Evolutionary conservation across 1,140 invertebrate genomes (phyloP), one percentile per base, ranked within the genome.

Genomic region (Homalodisca vitripennis): DNA sequence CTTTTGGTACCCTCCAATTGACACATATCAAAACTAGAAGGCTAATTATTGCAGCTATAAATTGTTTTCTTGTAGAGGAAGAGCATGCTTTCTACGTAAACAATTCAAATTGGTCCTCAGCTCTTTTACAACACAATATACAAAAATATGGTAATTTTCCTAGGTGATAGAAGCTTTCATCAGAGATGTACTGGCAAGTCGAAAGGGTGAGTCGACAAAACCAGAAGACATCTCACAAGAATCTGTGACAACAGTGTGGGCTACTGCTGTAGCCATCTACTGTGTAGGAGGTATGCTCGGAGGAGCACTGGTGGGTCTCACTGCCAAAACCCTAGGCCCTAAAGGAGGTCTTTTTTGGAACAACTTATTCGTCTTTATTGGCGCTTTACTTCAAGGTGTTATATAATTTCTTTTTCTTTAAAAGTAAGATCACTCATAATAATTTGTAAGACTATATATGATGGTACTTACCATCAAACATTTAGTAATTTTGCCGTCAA

Each of bases 201-300:
- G 86, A 48, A 85, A 0, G 84, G 86, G 20, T 84, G 0, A 80
- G 84, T 1, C 71, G 75, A 2, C 66, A n/a, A n/a, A n/a, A n/a
- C 72, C 0, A 41, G 34, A n/a, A n/a, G n/a, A n/a, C n/a, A 29
- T 77, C n/a, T 47, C 66, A 2, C 13, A 63, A 22, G 48, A 30
- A n/a, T 26, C 20, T 53, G 80, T 89, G 1, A 88, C 85, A 3
- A 77, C 88, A 34, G 85, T 92, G 24, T 93, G 88, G 85, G 86
- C 92, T 0, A 81, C 92, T 14, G 88, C 89, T 0, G 94, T 96
- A 0, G 82, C 93, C 1, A 91, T 96, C 48, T 95, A 92, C 79
- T 94, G 93, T 77, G 85, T 95, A 14, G 94, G 95, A 1, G 95
- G 94, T 3, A 96, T 97, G 91, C 85, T 96, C 64, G 95, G 95